Percentiles rank a stretch among this genome's conserved stretches.
These are phyloP conservation scores for Podarcis cretensis DNA, from an alignment of 2,113 vertebrate genomes.

Conservation along the genomic window DNA sequence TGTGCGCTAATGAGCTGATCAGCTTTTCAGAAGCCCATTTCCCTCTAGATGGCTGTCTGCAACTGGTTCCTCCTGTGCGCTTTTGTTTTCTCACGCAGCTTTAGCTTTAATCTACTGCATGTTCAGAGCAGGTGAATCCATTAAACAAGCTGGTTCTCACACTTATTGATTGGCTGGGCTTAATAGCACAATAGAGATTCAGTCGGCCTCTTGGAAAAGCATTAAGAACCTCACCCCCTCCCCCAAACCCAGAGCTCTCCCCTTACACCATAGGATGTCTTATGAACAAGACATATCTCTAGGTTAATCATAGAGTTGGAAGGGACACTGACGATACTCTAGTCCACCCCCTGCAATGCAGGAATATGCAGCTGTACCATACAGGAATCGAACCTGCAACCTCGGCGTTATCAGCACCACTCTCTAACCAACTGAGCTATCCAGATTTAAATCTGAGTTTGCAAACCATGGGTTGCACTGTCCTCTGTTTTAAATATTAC, in stretches of 20 bases:
- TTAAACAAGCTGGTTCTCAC: slow-evolving; percentile 23
- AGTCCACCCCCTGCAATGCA: too few relatives aligned
- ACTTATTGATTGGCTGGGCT: neutral
- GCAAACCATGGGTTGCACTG: too few relatives aligned
- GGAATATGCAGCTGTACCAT: too few relatives aligned
- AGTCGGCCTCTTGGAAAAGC: neutral
- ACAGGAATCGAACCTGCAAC: too few relatives aligned
- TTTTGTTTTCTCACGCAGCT: slow-evolving; percentile 3
- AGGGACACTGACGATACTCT: too few relatives aligned
- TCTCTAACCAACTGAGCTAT: too few relatives aligned
- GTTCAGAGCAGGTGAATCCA: neutral
- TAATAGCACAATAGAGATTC: neutral
- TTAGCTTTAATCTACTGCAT: neutral
- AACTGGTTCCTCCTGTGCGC: neutral
- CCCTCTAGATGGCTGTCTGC: slow-evolving; percentile 35
- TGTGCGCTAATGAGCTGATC: slow-evolving; percentile 46
- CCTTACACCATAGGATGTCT: neutral
- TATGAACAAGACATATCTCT: neutral
- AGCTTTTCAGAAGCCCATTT: slow-evolving; percentile 42
- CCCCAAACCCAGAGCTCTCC: neutral
- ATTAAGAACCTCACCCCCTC: neutral
- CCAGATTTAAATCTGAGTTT: too few relatives aligned
- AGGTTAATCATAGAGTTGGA: neutral
- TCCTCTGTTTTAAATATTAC: too few relatives aligned
- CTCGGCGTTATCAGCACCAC: too few relatives aligned